Percentiles rank a stretch among this genome's conserved stretches.
Conservation (phyloP, 2,888 invertebrate genomes). For the Nomada ferruginata region DNA sequence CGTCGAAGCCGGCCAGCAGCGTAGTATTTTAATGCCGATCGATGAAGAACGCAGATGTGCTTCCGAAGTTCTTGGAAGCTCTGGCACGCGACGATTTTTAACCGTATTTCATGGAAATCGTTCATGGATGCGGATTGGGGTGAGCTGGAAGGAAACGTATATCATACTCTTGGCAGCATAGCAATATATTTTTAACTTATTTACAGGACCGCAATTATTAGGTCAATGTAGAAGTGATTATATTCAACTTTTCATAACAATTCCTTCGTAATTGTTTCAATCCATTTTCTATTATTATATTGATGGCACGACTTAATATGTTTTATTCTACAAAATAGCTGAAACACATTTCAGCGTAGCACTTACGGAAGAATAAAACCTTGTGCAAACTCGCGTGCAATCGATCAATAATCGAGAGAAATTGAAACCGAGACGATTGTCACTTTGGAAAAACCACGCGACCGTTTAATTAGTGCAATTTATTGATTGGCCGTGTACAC, state of each 20-base stretch:
- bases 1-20: slow-evolving; percentile 43
- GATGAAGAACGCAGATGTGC: slow-evolving; percentile 64
- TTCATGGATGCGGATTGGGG: slow-evolving; percentile 2
- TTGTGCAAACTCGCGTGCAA: background rate
- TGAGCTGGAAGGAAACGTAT: background rate
- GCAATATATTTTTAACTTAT: background rate
- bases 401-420: background rate
- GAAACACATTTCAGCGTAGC: too few species aligned
- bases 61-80: slow-evolving; percentile 39
- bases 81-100: slow-evolving; percentile 40
- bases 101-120: slow-evolving; percentile 30
- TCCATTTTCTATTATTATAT: too few species aligned
- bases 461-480: slow-evolving; percentile 44
- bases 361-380: too few species aligned
- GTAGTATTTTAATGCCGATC: slow-evolving; percentile 69
- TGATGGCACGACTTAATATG: too few species aligned
- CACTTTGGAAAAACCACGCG: slow-evolving; percentile 22
- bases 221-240: too few species aligned
- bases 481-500: slow-evolving; percentile 53
- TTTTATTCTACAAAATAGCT: too few species aligned
- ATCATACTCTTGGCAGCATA: background rate
- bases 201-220: background rate
- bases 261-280: too few species aligned
- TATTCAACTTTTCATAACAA: too few species aligned
- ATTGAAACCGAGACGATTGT: background rate